These are phyloP conservation scores for Apodemia zela DNA, from an alignment of 2,888 invertebrate genomes.

Conservation along the genomic window DNA sequence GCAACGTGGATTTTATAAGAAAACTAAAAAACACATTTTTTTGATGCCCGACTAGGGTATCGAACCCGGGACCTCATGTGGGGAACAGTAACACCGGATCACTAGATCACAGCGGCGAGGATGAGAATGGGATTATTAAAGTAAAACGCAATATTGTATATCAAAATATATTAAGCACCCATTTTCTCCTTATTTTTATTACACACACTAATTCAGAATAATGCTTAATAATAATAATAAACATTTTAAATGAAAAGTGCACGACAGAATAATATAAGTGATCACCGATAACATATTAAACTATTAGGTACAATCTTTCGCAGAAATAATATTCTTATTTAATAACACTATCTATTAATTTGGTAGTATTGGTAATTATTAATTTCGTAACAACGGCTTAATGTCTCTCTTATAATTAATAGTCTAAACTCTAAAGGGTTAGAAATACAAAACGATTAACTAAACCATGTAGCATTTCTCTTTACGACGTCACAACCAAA, in stretches of 20 bases:
- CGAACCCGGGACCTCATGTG: too few species aligned
- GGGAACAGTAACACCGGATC: too few species aligned
- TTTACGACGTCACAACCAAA: too few species aligned
- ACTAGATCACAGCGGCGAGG: too few species aligned
- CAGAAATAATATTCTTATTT: not conserved
- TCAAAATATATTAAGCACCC: slow-evolving; percentile 16
- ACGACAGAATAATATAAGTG: not conserved
- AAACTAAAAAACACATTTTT: too few species aligned
- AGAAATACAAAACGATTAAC: not conserved
- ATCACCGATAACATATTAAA: not conserved
- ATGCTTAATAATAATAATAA: slow-evolving; percentile 1
- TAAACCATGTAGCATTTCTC: too few species aligned
- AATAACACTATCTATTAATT: slow-evolving; percentile 1
- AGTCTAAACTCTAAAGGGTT: not conserved
- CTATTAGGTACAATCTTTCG: not conserved
- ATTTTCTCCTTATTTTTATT: not conserved
- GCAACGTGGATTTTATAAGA: too few species aligned
- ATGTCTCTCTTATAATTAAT: not conserved
- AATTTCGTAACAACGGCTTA: not conserved
- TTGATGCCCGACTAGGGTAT: too few species aligned
- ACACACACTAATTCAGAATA: not conserved
- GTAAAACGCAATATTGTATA: slow-evolving; percentile 6
- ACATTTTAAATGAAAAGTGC: not conserved
- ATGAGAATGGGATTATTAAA: not conserved
- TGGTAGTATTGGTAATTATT: slow-evolving; percentile 6